A percentile compares a stretch with the other conserved stretches of the same genome.
These are phyloP conservation scores for Pseudochirops cupreus DNA, from an alignment of 2,797 vertebrate genomes.

Conservation along the genomic window DNA sequence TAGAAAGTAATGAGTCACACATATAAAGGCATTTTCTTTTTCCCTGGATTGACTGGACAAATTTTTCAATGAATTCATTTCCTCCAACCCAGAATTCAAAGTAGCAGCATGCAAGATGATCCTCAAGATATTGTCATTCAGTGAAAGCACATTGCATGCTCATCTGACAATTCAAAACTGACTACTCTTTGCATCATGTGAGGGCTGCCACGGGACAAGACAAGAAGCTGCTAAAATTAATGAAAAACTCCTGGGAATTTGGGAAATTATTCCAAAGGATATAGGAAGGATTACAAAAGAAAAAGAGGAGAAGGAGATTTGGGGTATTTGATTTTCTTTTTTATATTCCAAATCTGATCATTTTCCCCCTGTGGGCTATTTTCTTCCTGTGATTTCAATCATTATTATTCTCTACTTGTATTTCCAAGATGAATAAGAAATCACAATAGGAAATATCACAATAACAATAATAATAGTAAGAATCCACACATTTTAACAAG, in stretches of 20 bases:
- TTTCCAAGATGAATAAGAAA: not conserved
- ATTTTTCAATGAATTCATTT: not conserved
- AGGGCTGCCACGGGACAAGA: not conserved
- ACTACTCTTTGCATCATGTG: not conserved
- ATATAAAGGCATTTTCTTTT: not conserved
- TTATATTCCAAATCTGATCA: not conserved
- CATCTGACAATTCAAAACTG: not conserved
- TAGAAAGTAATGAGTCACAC: not conserved
- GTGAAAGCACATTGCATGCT: not conserved
- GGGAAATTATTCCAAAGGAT: not conserved
- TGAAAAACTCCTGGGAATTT: not conserved
- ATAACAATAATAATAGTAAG: not conserved
- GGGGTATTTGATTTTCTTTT: not conserved
- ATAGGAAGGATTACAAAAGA: not conserved
- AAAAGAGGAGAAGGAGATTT: not conserved
- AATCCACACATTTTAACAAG: slow-evolving; percentile 14
- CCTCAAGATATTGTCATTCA: not conserved
- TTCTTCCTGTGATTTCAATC: not conserved
- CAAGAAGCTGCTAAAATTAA: not conserved
- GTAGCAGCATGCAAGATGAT: not conserved
- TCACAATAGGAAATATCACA: not conserved
- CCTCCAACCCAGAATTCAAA: not conserved
- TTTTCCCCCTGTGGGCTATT: not conserved
- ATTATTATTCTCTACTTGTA: not conserved
- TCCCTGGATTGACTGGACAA: not conserved